A percentile compares a stretch with the other conserved stretches of the same genome.
phyloP scores from a whole-genome alignment of 2,113 vertebrate species.

The Equus quagga region DNA sequence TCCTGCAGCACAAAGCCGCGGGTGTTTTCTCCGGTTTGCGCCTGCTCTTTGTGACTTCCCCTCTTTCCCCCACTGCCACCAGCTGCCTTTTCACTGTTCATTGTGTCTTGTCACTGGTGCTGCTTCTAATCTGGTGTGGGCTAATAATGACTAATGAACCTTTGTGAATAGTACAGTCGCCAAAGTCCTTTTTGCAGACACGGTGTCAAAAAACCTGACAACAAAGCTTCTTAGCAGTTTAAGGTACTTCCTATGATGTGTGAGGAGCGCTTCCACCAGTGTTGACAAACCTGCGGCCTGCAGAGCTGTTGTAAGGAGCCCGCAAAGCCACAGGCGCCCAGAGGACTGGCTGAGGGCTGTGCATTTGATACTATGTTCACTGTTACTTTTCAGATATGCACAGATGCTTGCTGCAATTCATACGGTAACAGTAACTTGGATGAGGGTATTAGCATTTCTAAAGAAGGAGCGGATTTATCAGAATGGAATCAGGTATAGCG shows the following conservation, averaged over 20 bases:
- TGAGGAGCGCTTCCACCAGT: background rate
- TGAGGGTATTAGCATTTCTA: background rate
- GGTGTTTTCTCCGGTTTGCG: background rate
- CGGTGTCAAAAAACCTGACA: fast-evolving
- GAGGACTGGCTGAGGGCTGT: background rate
- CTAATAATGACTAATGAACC: fast-evolving
- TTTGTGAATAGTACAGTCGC: fast-evolving
- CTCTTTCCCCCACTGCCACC: background rate
- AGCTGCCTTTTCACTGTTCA: fast-evolving
- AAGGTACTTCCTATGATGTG: background rate
- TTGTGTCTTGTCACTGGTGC: background rate
- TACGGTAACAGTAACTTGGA: background rate
- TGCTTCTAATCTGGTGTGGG: background rate
- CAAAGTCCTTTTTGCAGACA: background rate
- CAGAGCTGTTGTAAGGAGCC: background rate
- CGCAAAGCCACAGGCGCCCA: fast-evolving
- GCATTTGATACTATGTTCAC: background rate
- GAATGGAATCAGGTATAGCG: background rate
- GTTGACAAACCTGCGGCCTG: background rate
- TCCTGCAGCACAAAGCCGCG: too few relatives aligned
- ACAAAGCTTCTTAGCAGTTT: too few relatives aligned
- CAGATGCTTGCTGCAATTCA: background rate
- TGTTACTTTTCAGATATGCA: fast-evolving
- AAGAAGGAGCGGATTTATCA: background rate
- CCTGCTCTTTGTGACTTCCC: fast-evolving